A percentile compares a stretch with the other conserved stretches of the same genome.
These are phyloP conservation scores for Acronicta leporina DNA, from an alignment of 2,888 invertebrate genomes.

Conservation along the genomic window DNA sequence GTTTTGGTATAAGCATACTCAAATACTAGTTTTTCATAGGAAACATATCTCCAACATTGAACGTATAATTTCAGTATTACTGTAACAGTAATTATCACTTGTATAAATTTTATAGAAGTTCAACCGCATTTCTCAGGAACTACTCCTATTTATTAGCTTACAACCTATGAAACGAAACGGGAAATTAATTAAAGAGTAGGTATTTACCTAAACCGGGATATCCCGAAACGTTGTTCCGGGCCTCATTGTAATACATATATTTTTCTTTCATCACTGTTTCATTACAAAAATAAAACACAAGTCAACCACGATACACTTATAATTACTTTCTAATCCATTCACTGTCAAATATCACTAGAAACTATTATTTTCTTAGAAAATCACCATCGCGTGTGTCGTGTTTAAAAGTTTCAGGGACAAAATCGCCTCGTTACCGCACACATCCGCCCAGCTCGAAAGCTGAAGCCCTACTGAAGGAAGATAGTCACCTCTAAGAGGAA, in stretches of 20 bases:
- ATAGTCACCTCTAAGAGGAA: slow-evolving; percentile 45
- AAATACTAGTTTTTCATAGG: too few species aligned
- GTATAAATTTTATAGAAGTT: neutral
- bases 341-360: slow-evolving; percentile 43
- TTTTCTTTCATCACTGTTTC: slow-evolving; percentile 57
- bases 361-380: slow-evolving; percentile 28
- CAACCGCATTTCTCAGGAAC: neutral
- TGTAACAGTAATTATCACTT: neutral
- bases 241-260: slow-evolving; percentile 53
- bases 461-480: slow-evolving; percentile 79
- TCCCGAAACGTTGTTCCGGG: slow-evolving; percentile 61
- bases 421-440: slow-evolving; percentile 64
- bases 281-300: slow-evolving; percentile 56
- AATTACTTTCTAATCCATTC: slow-evolving; percentile 40
- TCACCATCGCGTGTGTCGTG: slow-evolving; percentile 46
- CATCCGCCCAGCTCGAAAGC: slow-evolving; percentile 74
- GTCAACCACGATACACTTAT: slow-evolving; percentile 53
- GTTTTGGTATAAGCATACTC: too few species aligned
- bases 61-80: too few species aligned
- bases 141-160: neutral
- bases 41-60: too few species aligned
- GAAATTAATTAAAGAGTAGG: slow-evolving; percentile 29
- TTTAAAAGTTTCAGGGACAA: slow-evolving; percentile 72
- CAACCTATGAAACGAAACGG: slow-evolving; percentile 13
- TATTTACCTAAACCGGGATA: slow-evolving; percentile 75